Evolutionary conservation across 1,140 invertebrate genomes (phyloP), one percentile per base, ranked within the genome.

Genomic region (Drosophila suzukii): DNA sequence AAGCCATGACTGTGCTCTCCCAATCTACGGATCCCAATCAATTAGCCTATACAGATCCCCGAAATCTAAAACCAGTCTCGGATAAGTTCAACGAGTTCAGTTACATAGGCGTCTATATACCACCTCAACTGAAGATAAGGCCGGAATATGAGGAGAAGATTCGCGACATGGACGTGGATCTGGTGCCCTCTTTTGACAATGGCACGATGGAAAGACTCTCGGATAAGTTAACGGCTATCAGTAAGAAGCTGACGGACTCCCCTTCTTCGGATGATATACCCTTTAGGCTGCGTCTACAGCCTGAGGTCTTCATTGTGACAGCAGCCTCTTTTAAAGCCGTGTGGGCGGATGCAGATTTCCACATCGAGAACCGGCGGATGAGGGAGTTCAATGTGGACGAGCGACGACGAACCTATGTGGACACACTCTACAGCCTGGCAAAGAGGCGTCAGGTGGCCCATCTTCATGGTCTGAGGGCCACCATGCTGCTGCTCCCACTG

Each of bases 341-440:
- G 7, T 62, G 49, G 24, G 47, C 10, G 7, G 39, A 62, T 44
- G 17, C 49, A 6, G 27, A 44, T 13, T 62, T 62, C 38, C 32
- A 34, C 11, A 3, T 5, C 4, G 17, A 36, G 11, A 62, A 55
- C 12, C 20, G 39, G 3, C 38, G 60, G 27, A 15, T 55, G 50
- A 36, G 50, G 30, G 59, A 43, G 38, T 62, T 62, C 11, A 62
- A 44, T 34, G 59, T 62, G 49, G 27, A 62, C 17, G 11, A 53
- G 15, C n/a, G 38, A 11, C 24, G 49, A 5, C 38, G 49, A 15
- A 62, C 30, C 30, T 43, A n/a, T 27, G 36, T 62, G 59, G 30
- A 53, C 7, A 44, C 39, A n/a, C n/a, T 62, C 39, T 62, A 54
- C 15, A 41, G 59, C 27, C 27, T 62, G 59, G 6, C 59, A 7